phyloP scores from a whole-genome alignment of 2,797 vertebrate genomes.

The Lophius americanus region DNA sequence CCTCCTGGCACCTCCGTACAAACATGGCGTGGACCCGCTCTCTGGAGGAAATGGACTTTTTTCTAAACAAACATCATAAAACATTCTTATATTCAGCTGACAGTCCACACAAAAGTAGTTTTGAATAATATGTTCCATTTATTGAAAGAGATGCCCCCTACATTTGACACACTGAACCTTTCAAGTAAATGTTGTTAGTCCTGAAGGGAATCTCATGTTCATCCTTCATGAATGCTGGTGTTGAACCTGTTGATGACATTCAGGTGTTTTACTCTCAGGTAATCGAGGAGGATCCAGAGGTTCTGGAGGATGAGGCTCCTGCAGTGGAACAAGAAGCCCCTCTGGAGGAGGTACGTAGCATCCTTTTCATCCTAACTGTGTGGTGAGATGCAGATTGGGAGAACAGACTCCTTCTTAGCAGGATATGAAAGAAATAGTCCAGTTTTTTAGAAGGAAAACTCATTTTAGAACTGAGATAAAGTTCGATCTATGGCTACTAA shows the following conservation, averaged over 20 bases:
- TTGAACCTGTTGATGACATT: not conserved
- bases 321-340: constrained; percentile 37
- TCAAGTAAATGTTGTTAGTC: too few species aligned
- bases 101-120: too few species aligned
- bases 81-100: too few species aligned
- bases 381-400: not conserved
- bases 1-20: too few species aligned
- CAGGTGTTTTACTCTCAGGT: constrained; percentile 37
- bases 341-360: constrained; percentile 30
- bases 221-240: not conserved
- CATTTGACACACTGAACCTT: too few species aligned
- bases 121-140: too few species aligned
- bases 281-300: constrained; percentile 73
- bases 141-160: too few species aligned
- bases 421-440: too few species aligned
- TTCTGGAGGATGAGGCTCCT: constrained; percentile 63
- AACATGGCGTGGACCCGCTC: too few species aligned
- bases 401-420: not conserved
- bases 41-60: too few species aligned
- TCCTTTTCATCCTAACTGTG: not conserved
- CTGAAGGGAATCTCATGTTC: not conserved
- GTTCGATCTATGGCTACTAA: not conserved
- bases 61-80: too few species aligned
- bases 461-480: not conserved
- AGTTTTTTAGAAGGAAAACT: not conserved